Percentiles rank a stretch among this genome's conserved stretches.
Conservation (phyloP, 1,140 invertebrate genomes). For the Scaptomyza graminum region DNA sequence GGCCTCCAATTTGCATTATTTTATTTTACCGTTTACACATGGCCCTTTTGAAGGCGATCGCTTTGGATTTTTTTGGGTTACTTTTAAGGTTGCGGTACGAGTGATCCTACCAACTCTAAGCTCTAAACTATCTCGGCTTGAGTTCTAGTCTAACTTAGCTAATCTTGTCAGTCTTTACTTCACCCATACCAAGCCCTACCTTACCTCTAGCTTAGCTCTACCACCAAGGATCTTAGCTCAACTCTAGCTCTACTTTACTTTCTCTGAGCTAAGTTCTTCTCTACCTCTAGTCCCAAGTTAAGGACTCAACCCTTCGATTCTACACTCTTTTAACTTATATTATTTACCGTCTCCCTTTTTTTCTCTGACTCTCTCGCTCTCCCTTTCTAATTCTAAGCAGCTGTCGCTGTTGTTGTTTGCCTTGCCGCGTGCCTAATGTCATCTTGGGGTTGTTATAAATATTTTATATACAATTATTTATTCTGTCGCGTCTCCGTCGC, state of each 20-base stretch:
- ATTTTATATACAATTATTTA: conserved; percentile 1
- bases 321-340: neutral
- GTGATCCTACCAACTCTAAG: conserved; percentile 19
- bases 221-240: no score
- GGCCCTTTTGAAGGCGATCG: conserved; percentile 40
- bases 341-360: neutral
- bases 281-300: no score
- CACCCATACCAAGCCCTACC: no score
- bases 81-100: conserved; percentile 35
- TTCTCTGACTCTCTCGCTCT: neutral
- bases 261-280: no score
- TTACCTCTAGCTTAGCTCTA: no score
- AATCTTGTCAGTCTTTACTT: no score
- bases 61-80: conserved; percentile 23
- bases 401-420: conserved; percentile 50
- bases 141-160: no score
- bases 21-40: conserved; percentile 75
- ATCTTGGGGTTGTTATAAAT: conserved; percentile 35
- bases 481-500: conserved; percentile 30
- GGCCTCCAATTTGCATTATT: conserved; percentile 80
- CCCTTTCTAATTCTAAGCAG: conserved; percentile 63
- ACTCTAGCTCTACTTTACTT: no score
- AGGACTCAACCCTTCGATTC: no score
- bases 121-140: no score
- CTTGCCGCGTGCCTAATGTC: conserved; percentile 71